Evolutionary conservation across 2,797 vertebrate genomes (phyloP).

Genomic region (Enteromius radiatus): DNA sequence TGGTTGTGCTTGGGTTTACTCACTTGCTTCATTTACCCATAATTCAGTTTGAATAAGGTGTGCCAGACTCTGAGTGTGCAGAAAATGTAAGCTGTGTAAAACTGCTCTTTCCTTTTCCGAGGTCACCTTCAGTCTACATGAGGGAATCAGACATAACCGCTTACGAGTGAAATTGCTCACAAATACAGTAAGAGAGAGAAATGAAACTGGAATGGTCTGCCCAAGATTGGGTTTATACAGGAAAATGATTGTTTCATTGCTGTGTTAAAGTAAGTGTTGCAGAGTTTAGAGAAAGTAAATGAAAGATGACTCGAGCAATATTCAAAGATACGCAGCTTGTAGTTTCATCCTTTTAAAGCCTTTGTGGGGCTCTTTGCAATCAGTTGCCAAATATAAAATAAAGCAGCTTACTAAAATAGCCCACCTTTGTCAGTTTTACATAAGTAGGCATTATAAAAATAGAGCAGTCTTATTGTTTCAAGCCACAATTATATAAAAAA

Average conservation of each 20-base stretch:
- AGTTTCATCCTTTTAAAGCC: constrained; percentile 46
- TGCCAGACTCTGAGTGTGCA: not conserved
- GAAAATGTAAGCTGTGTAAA: constrained; percentile 2
- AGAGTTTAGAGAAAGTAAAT: constrained; percentile 53
- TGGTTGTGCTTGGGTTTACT: not conserved
- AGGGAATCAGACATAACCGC: constrained; percentile 47
- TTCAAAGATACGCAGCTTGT: constrained; percentile 54
- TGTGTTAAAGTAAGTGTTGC: constrained; percentile 54
- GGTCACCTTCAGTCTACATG: constrained; percentile 63
- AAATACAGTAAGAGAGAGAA: constrained; percentile 26
- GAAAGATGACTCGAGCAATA: constrained; percentile 53
- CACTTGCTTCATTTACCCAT: not conserved
- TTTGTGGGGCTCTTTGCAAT: constrained; percentile 1
- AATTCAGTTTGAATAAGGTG: not conserved
- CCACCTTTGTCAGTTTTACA: not conserved
- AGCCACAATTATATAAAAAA: not conserved
- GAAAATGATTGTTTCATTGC: constrained; percentile 62
- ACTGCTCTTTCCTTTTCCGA: constrained; percentile 20
- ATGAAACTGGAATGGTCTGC: constrained; percentile 57
- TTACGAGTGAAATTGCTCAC: constrained; percentile 45
- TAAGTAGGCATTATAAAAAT: not conserved
- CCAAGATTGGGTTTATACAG: constrained; percentile 63
- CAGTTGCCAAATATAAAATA: not conserved
- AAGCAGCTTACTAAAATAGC: not conserved
- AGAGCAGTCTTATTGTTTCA: not conserved